Conservation (phyloP, 2,797 vertebrate genomes). For the Acomys russatus region DNA sequence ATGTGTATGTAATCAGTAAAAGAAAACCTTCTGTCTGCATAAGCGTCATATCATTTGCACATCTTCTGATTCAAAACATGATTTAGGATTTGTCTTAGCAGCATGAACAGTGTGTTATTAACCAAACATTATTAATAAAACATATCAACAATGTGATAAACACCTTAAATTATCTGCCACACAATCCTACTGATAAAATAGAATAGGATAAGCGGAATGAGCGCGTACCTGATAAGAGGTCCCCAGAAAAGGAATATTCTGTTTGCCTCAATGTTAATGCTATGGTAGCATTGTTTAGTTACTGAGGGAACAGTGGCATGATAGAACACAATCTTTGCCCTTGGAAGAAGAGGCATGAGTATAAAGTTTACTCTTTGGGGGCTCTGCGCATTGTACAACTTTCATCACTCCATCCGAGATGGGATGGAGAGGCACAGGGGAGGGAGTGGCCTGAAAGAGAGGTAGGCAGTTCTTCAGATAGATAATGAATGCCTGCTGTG, state of each 20-base stretch:
- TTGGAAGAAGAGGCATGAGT: background rate
- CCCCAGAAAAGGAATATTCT: background rate
- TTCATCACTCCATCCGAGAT: background rate
- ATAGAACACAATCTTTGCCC: background rate
- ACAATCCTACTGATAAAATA: background rate
- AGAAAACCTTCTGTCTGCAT: background rate
- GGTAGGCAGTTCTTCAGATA: background rate
- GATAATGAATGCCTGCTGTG: slow-evolving; percentile 28
- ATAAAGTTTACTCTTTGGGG: background rate
- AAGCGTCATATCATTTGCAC: background rate
- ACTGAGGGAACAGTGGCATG: background rate
- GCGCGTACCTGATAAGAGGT: background rate
- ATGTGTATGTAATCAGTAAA: background rate
- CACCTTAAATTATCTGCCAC: background rate
- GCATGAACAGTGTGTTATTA: background rate
- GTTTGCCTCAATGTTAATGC: background rate
- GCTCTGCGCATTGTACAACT: slow-evolving; percentile 9
- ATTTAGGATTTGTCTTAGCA: background rate
- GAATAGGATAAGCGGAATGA: background rate
- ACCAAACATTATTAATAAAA: background rate
- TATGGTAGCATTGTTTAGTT: background rate
- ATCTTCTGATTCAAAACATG: background rate
- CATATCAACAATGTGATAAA: background rate
- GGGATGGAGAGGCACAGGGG: background rate
- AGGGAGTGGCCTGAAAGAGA: background rate